Base-by-base conservation (phyloP, 1,140 invertebrate genomes). In the Cydia strobilella region DNA sequence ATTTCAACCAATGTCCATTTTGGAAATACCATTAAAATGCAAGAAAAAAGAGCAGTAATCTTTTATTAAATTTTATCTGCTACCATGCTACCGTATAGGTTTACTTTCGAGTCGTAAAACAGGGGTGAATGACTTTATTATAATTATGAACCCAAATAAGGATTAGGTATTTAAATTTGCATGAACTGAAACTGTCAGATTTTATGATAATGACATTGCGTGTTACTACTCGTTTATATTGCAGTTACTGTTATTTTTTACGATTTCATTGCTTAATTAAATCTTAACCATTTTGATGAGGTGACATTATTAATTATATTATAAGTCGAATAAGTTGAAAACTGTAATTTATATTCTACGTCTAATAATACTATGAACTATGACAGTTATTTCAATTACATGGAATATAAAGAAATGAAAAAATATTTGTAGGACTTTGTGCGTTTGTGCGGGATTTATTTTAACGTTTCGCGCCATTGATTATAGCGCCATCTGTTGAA, bases 391-490 rank as follows among this genome's bases (percentile, higher is more conserved):
- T 31, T 31, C 5, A 45, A 45, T 45, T 45, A 45, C 15, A 10
- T 45, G 10, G 1, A 45, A 45, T 9, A 9, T 45, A 45, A 13
- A 3, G 10, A 45, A 45, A 45, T 13, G 42, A 45, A 45, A 45
- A 15, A 18, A 39, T 74, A 48, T 65, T 42, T 74, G 42, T 20
- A 2, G 3, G 18, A 74, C 5, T 31, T 65, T 65, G 18, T 66
- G 42, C 27, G 10, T 0, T 31, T 65, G 3, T 27, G 6, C 13
- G 27, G 13, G 23, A 7, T 13, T 65, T 66, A 35, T 1, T 69
- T 69, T 31, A 39, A 69, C 9, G 42, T 69, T 42, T 69, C 10
- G 65, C 65, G 65, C 27, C 63, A 66, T 69, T 69, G n/a, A 18
- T 13, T n/a, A 69, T 3, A 69, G 65, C 65, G 65, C 65, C 65